Evolutionary conservation across 2,888 invertebrate species (phyloP).

Genomic region (Lepidonotus clava): DNA sequence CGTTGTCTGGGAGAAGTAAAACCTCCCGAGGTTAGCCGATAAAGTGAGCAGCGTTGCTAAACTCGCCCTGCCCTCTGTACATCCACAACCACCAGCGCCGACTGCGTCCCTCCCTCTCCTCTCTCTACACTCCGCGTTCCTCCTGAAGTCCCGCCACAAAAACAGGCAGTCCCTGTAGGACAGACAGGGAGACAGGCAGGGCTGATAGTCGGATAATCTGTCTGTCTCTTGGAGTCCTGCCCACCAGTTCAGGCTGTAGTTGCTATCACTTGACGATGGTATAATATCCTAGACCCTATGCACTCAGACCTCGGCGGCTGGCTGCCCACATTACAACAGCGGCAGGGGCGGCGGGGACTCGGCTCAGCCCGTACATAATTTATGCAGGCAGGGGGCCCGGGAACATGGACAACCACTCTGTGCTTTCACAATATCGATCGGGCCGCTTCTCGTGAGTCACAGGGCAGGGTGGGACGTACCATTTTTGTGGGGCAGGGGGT

Average conservation of each 20-base stretch:
- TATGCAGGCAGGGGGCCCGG: slow-evolving; percentile 33
- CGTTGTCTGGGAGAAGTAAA: too few relatives aligned
- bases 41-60: too few relatives aligned
- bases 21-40: too few relatives aligned
- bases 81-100: too few relatives aligned
- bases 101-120: too few relatives aligned
- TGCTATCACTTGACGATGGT: not conserved
- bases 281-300: not conserved
- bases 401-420: slow-evolving; percentile 32
- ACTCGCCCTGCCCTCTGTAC: too few relatives aligned
- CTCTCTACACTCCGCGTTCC: too few relatives aligned
- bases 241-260: not conserved
- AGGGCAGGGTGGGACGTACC: not conserved
- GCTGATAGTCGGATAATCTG: too few relatives aligned
- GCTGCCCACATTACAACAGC: too few relatives aligned
- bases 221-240: not conserved
- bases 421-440: slow-evolving; percentile 51
- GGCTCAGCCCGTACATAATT: slow-evolving; percentile 9
- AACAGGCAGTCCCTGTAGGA: too few relatives aligned
- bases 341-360: not conserved
- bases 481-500: not conserved
- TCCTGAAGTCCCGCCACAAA: too few relatives aligned
- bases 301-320: not conserved
- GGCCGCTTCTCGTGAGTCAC: slow-evolving; percentile 11
- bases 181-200: too few relatives aligned